These are phyloP conservation scores for Pseudopipra pipra DNA, from an alignment of 2,113 vertebrate species.

Conservation along the genomic window DNA sequence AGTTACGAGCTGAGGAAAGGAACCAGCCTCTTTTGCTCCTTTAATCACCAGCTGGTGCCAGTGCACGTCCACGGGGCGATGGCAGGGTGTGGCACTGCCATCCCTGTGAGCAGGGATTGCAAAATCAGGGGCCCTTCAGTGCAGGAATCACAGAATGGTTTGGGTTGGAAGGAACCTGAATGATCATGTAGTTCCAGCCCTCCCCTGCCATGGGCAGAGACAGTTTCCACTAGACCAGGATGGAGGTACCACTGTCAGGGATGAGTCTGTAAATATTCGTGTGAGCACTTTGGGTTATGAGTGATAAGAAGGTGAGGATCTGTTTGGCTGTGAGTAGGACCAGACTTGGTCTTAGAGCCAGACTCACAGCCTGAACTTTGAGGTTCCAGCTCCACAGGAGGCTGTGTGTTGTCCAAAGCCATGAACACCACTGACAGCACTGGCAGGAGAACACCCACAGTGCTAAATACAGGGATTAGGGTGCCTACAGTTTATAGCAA, in stretches of 20 bases:
- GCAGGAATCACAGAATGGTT: neutral
- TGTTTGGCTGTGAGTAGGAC: neutral
- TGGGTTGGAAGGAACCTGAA: neutral
- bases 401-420: neutral
- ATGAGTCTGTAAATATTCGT: neutral
- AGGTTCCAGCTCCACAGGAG: neutral
- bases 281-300: neutral
- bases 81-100: neutral
- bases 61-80: neutral
- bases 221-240: neutral
- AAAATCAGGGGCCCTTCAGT: neutral
- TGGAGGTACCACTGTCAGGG: neutral
- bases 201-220: neutral
- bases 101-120: neutral
- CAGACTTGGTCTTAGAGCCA: neutral
- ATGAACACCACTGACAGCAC: rapidly evolving
- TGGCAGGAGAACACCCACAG: neutral
- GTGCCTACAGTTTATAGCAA: neutral
- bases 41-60: neutral
- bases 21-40: neutral
- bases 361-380: neutral
- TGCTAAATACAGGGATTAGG: neutral
- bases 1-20: neutral
- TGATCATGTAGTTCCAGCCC: neutral
- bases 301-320: neutral